Conservation (phyloP, 2,888 invertebrate genomes). For the Carpatolechia fugitivella region DNA sequence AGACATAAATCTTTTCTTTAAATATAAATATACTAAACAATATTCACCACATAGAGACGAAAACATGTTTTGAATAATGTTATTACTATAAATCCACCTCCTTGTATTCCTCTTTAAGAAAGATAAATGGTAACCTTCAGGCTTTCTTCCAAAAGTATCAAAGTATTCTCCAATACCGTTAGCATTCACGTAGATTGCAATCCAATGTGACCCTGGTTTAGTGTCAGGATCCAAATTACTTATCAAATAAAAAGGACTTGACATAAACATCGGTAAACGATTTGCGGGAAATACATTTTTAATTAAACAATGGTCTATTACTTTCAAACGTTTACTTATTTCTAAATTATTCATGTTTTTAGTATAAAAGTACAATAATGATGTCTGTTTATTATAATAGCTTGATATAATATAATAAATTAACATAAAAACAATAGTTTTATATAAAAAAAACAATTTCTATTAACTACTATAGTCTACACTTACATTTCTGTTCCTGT, state of each 20-base stretch:
- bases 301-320: not conserved
- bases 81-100: slow-evolving; percentile 23
- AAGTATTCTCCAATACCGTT: slow-evolving; percentile 25
- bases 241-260: not conserved
- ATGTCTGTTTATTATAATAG: too few relatives aligned
- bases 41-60: too few relatives aligned
- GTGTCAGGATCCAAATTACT: slow-evolving; percentile 26
- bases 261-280: slow-evolving; percentile 9
- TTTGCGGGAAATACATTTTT: slow-evolving; percentile 20
- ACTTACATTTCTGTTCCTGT: slow-evolving; percentile 18
- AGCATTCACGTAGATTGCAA: slow-evolving; percentile 22
- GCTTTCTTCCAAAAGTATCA: too few relatives aligned
- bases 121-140: too few relatives aligned
- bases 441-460: too few relatives aligned
- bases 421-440: not conserved
- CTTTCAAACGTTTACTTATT: slow-evolving; percentile 7
- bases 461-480: slow-evolving; percentile 18
- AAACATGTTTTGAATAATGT: too few relatives aligned
- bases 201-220: slow-evolving; percentile 29
- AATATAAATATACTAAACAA: slow-evolving; percentile 16
- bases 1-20: slow-evolving; percentile 4
- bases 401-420: too few relatives aligned
- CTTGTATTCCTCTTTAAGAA: slow-evolving; percentile 22
- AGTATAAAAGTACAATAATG: not conserved
- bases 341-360: slow-evolving; percentile 11